These are phyloP conservation scores for Cathartes aura DNA, from an alignment of 2,113 vertebrate genomes.

Conservation along the genomic window DNA sequence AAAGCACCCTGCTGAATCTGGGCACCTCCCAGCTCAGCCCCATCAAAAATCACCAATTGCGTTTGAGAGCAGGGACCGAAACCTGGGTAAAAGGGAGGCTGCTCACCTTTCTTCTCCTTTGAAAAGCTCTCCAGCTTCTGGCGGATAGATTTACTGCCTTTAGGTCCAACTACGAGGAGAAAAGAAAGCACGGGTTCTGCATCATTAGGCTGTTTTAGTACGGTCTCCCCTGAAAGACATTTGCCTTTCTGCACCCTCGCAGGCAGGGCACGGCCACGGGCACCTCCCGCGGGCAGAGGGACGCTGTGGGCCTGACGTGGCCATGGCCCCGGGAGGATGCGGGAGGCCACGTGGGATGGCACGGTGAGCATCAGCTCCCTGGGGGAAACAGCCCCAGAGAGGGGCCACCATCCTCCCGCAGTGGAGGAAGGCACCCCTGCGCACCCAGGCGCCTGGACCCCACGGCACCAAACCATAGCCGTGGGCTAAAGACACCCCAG, in stretches of 20 bases:
- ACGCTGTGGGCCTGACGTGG: background rate
- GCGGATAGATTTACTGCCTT: constrained; percentile 81
- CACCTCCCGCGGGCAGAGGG: background rate
- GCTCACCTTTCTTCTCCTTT: constrained; percentile 86
- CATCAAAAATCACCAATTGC: background rate
- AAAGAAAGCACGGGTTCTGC: background rate
- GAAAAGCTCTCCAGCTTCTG: constrained; percentile 87
- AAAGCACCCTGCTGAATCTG: too few relatives aligned
- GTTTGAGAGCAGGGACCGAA: background rate
- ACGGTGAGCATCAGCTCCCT: rapidly evolving
- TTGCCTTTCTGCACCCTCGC: background rate
- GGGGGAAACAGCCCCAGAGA: background rate
- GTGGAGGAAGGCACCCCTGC: background rate
- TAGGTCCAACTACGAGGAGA: constrained; percentile 70
- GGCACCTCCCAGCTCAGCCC: background rate
- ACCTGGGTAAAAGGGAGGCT: background rate
- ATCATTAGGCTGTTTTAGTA: background rate
- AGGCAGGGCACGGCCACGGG: background rate
- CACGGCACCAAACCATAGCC: background rate
- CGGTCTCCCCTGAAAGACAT: too few relatives aligned
- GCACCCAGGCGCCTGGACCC: background rate
- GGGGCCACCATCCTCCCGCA: background rate
- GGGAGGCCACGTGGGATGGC: background rate
- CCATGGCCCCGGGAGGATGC: background rate
- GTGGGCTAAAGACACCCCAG: background rate